Evolutionary conservation across 1,140 invertebrate genomes (phyloP).

Genomic region (Zophobas morio): DNA sequence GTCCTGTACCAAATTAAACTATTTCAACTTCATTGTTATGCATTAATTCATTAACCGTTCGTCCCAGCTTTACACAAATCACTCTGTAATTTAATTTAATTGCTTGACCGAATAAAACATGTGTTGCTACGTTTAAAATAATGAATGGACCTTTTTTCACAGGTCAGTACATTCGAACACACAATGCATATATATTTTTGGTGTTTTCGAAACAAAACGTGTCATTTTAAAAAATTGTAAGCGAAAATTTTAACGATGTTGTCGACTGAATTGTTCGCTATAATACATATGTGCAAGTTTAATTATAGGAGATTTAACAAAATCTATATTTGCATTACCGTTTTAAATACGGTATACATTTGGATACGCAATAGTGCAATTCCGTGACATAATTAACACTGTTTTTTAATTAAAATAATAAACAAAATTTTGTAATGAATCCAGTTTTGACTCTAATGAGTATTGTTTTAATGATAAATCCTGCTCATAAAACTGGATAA

Average conservation of each 20-base stretch:
- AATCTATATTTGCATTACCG: too few relatives aligned
- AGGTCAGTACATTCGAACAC: background rate
- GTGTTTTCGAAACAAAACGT: background rate
- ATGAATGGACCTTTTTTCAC: slow-evolving; percentile 30
- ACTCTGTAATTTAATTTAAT: slow-evolving; percentile 48
- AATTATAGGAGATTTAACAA: too few relatives aligned
- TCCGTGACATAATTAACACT: too few relatives aligned
- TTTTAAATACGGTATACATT: too few relatives aligned
- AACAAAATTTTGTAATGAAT: background rate
- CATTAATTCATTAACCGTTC: slow-evolving; percentile 45
- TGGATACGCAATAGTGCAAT: too few relatives aligned
- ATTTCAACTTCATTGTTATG: slow-evolving; percentile 45
- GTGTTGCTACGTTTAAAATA: slow-evolving; percentile 43
- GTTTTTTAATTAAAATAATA: background rate
- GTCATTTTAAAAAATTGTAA: background rate
- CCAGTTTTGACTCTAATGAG: background rate
- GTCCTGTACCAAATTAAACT: slow-evolving; percentile 37
- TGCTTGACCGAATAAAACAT: slow-evolving; percentile 45
- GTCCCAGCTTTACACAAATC: slow-evolving; percentile 42
- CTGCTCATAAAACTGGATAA: background rate
- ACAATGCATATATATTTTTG: background rate
- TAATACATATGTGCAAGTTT: too few relatives aligned
- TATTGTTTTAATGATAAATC: slow-evolving; percentile 5
- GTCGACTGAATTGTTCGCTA: background rate
- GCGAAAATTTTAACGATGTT: background rate